Percentiles rank a stretch among this genome's conserved stretches.
These are phyloP conservation scores for Pseudomyrmex sp. DNA, from an alignment of 1,140 invertebrate species.

Conservation along the genomic window DNA sequence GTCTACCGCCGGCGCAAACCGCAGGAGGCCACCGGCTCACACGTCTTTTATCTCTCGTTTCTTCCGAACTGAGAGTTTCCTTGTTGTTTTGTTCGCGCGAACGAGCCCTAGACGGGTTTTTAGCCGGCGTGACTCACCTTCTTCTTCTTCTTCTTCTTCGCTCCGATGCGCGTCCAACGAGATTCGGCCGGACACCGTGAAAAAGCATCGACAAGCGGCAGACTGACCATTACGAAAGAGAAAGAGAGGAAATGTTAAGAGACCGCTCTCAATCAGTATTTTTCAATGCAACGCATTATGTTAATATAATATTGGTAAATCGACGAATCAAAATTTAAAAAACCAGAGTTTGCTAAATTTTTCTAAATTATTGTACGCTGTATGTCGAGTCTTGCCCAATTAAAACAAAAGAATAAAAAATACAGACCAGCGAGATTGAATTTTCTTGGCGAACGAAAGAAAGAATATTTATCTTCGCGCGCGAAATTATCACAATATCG, in stretches of 20 bases:
- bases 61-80: slow-evolving; percentile 51
- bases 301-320: no score
- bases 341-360: no score
- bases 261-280: no score
- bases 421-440: neutral
- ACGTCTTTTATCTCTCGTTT: slow-evolving; percentile 59
- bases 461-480: slow-evolving; percentile 10
- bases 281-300: no score
- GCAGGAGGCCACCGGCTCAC: slow-evolving; percentile 41
- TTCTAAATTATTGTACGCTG: no score
- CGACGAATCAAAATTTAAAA: no score
- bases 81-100: slow-evolving; percentile 44
- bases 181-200: slow-evolving; percentile 60
- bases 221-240: slow-evolving; percentile 1
- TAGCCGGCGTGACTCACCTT: slow-evolving; percentile 51
- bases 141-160: slow-evolving; percentile 3
- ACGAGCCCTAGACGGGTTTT: slow-evolving; percentile 58
- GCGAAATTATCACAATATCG: neutral
- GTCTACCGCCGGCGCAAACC: slow-evolving; percentile 11
- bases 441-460: neutral
- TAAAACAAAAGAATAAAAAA: no score
- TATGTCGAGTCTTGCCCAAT: no score
- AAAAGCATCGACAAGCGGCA: slow-evolving; percentile 6
- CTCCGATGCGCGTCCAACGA: slow-evolving; percentile 27
- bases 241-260: neutral